Percentiles rank a stretch among this genome's conserved stretches.
Evolutionary conservation across 2,113 vertebrate genomes (phyloP).

Genomic region (Alectura lathami): DNA sequence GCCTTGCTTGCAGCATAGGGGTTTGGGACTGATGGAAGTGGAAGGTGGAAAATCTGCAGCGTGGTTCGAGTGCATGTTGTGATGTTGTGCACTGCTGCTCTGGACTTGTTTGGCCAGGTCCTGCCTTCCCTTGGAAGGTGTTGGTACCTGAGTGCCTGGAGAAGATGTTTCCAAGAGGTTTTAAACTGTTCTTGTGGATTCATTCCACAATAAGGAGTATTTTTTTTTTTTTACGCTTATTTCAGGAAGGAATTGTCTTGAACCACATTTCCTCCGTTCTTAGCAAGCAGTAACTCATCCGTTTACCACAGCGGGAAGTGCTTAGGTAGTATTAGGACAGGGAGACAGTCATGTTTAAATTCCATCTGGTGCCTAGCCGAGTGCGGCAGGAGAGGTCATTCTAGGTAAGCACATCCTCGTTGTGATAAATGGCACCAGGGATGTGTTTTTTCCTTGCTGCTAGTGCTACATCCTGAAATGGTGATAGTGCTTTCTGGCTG

Average conservation of each 20-base stretch:
- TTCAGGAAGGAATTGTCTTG: constrained; percentile 22
- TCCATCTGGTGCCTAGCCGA: constrained; percentile 25
- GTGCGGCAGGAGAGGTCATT: not conserved
- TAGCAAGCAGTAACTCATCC: constrained; percentile 15
- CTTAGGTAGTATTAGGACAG: constrained; percentile 25
- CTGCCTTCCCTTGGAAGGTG: not conserved
- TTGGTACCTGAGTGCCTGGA: not conserved
- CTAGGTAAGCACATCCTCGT: not conserved
- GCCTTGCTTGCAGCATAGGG: too few species aligned
- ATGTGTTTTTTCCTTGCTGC: constrained; percentile 10
- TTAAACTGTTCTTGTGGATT: not conserved
- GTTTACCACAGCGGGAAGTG: not conserved
- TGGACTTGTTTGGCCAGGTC: not conserved
- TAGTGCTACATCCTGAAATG: not conserved
- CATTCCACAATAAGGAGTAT: not conserved
- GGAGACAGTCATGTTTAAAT: not conserved
- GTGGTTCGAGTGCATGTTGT: not conserved
- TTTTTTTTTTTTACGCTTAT: not conserved
- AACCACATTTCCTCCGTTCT: not conserved
- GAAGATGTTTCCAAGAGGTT: not conserved
- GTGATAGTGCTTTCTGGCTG: not conserved
- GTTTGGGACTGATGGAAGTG: not conserved
- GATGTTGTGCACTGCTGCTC: too few species aligned
- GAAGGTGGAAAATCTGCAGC: rapidly evolving
- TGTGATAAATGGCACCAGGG: not conserved